phyloP scores from a whole-genome alignment of 2,113 vertebrate species.

The Bambusicola thoracicus region DNA sequence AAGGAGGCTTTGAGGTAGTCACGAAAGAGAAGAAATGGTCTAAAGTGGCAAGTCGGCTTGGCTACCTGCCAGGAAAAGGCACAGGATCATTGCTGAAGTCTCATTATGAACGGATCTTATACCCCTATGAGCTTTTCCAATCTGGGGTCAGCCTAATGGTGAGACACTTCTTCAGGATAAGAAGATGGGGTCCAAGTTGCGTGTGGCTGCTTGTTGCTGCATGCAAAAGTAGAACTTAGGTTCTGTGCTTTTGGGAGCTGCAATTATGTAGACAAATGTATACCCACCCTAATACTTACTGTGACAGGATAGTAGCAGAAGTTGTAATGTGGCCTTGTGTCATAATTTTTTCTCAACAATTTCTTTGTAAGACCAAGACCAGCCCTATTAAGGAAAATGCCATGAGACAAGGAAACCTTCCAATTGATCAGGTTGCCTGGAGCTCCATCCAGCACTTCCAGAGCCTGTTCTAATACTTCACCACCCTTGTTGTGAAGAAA shows the following conservation, averaged over 20 bases:
- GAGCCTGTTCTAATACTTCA: not conserved
- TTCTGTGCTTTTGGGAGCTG: not conserved
- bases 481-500: not conserved
- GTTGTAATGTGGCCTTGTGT: fast-evolving
- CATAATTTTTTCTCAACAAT: not conserved
- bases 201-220: not conserved
- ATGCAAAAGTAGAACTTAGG: fast-evolving
- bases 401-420: not conserved
- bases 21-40: conserved; percentile 98
- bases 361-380: not conserved
- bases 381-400: not conserved
- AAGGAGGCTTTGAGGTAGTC: conserved; percentile 93
- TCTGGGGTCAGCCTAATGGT: conserved; percentile 95
- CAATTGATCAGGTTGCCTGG: not conserved
- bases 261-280: not conserved
- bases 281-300: not conserved
- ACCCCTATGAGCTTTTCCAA: conserved; percentile 97
- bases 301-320: not conserved
- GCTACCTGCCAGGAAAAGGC: conserved; percentile 92
- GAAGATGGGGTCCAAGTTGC: not conserved
- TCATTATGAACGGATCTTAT: conserved; percentile 94
- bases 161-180: conserved; percentile 11
- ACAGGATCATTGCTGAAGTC: conserved; percentile 90
- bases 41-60: conserved; percentile 91
- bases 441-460: not conserved